phyloP scores from a whole-genome alignment of 2,888 invertebrate species.

The Anthrax anthrax region DNA sequence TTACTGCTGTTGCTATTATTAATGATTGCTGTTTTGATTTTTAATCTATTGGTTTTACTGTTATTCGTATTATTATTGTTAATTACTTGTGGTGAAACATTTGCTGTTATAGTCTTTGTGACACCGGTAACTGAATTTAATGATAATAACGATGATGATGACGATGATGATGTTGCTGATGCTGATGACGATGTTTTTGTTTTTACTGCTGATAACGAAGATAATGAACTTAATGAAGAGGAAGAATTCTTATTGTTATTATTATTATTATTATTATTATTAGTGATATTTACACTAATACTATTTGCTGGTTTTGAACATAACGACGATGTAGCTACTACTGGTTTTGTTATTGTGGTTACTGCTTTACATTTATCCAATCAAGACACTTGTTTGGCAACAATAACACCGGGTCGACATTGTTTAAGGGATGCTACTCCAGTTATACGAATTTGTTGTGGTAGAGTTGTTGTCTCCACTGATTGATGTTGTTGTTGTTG shows the following conservation, averaged over 20 bases:
- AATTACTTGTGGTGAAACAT: no score
- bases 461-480: constrained; percentile 10
- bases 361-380: constrained; percentile 28
- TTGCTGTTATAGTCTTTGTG: no score
- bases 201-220: background rate
- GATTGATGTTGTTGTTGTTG: constrained; percentile 7
- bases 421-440: constrained; percentile 39
- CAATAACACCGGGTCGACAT: constrained; percentile 78
- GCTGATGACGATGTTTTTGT: constrained; percentile 1
- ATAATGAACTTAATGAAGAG: constrained; percentile 3
- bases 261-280: background rate
- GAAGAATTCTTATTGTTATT: no score
- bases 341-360: no score
- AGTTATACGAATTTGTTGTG: constrained; percentile 17
- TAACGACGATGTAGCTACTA: background rate
- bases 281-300: constrained; percentile 7
- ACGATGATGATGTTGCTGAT: background rate
- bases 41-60: no score
- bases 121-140: no score
- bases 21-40: no score
- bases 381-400: constrained; percentile 72
- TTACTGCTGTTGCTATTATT: no score
- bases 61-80: no score
- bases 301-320: background rate
- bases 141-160: no score